phyloP scores from a whole-genome alignment of 2,113 vertebrate genomes.

The Bujurquina vittata region DNA sequence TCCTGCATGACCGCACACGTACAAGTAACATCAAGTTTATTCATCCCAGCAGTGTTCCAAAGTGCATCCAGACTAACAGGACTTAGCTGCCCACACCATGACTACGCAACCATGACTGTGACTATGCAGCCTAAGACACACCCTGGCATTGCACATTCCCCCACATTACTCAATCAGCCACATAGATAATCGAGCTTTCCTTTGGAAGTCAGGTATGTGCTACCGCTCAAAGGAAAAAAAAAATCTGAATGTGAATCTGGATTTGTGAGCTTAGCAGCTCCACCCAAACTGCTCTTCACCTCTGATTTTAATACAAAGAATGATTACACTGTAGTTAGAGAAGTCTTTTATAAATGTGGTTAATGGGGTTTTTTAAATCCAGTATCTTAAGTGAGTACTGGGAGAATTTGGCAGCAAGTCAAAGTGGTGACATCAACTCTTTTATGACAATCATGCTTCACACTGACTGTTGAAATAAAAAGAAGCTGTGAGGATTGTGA shows the following conservation, averaged over 20 bases:
- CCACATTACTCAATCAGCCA: neutral
- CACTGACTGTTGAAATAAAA: neutral
- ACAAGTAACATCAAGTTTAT: neutral
- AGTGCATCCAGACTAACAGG: neutral
- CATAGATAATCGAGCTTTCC: neutral
- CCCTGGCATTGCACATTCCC: neutral
- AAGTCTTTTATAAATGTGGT: no score
- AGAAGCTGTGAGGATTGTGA: no score
- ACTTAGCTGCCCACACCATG: neutral
- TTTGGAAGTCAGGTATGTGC: neutral
- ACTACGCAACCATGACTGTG: no score
- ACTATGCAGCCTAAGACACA: neutral
- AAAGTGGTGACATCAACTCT: neutral
- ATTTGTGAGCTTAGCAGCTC: neutral
- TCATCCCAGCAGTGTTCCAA: neutral
- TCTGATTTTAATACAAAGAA: no score
- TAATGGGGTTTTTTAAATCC: neutral
- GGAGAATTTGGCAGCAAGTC: neutral
- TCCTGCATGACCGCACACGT: neutral
- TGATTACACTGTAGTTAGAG: no score
- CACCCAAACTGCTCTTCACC: neutral
- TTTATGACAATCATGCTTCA: neutral
- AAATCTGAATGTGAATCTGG: neutral
- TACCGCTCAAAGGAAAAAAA: no score
- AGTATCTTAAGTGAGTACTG: neutral